Evolutionary conservation across 2,113 vertebrate species (phyloP).

Genomic region (Hirundichthys speculiger): DNA sequence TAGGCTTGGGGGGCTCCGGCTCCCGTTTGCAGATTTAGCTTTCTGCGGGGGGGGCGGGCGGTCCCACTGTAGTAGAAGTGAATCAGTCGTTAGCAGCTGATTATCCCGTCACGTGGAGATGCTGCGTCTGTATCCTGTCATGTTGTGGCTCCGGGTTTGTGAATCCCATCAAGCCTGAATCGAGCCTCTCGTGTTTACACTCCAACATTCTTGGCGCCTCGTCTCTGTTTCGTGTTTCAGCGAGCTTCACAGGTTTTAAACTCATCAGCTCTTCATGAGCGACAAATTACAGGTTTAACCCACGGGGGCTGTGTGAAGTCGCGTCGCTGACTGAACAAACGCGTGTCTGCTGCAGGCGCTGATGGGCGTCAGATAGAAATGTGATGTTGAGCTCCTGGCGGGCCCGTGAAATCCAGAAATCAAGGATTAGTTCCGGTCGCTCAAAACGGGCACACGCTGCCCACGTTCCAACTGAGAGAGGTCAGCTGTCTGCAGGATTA

Average conservation of each 20-base stretch:
- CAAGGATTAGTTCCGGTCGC: slow-evolving; percentile 34
- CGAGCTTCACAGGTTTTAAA: slow-evolving; percentile 45
- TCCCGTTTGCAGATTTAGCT: too few relatives aligned
- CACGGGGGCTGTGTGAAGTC: slow-evolving; percentile 32
- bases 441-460: slow-evolving; percentile 23
- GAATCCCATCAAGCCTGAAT: slow-evolving; percentile 13
- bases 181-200: slow-evolving; percentile 40
- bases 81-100: background rate
- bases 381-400: slow-evolving; percentile 20
- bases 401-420: slow-evolving; percentile 47
- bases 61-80: slow-evolving; percentile 1
- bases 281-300: slow-evolving; percentile 59
- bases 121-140: slow-evolving; percentile 3
- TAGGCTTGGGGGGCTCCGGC: too few relatives aligned
- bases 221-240: slow-evolving; percentile 32
- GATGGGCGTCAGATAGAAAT: slow-evolving; percentile 51
- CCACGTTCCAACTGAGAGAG: slow-evolving; percentile 56
- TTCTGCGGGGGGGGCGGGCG: too few relatives aligned
- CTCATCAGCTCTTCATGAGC: slow-evolving; percentile 55
- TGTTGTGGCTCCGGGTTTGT: slow-evolving; percentile 9
- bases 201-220: slow-evolving; percentile 22
- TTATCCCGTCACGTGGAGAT: slow-evolving; percentile 3
- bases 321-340: slow-evolving; percentile 33
- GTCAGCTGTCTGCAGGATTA: slow-evolving; percentile 46
- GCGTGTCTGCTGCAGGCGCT: slow-evolving; percentile 21